These are phyloP conservation scores for Heterodera carotae DNA, from an alignment of 1,140 invertebrate species.

Conservation along the genomic window DNA sequence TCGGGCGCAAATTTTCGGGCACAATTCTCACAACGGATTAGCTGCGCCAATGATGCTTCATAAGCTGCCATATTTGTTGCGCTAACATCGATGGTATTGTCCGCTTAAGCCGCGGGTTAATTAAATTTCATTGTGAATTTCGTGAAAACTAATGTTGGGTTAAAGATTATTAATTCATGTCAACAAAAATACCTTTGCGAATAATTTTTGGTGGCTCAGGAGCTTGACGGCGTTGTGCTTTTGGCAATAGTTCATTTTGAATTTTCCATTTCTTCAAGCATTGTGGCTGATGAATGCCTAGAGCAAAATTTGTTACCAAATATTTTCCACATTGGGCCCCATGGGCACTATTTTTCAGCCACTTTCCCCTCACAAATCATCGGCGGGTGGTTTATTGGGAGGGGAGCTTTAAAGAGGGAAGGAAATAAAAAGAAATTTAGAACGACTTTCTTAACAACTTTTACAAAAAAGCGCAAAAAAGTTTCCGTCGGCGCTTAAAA, in stretches of 20 bases:
- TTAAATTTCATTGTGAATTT: no score
- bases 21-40: slow-evolving; percentile 74
- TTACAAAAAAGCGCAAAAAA: no score
- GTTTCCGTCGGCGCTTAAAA: no score
- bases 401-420: no score
- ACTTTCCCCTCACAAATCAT: no score
- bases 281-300: slow-evolving; percentile 76
- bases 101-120: slow-evolving; percentile 31
- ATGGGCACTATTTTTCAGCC: no score
- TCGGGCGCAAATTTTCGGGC: slow-evolving; percentile 75
- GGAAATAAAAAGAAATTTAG: no score
- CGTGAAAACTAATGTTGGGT: slow-evolving; percentile 35
- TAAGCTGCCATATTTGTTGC: slow-evolving; percentile 71
- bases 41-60: slow-evolving; percentile 69
- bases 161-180: neutral
- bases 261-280: slow-evolving; percentile 77
- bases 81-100: slow-evolving; percentile 68
- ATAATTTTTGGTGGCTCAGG: slow-evolving; percentile 73
- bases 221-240: slow-evolving; percentile 70
- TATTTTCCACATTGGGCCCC: no score
- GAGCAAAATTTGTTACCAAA: no score
- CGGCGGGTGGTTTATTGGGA: no score
- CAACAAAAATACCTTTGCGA: slow-evolving; percentile 66
- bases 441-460: no score
- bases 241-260: slow-evolving; percentile 74